Base-by-base conservation (phyloP, 2,113 vertebrate species). In the Pluvianellus socialis region DNA sequence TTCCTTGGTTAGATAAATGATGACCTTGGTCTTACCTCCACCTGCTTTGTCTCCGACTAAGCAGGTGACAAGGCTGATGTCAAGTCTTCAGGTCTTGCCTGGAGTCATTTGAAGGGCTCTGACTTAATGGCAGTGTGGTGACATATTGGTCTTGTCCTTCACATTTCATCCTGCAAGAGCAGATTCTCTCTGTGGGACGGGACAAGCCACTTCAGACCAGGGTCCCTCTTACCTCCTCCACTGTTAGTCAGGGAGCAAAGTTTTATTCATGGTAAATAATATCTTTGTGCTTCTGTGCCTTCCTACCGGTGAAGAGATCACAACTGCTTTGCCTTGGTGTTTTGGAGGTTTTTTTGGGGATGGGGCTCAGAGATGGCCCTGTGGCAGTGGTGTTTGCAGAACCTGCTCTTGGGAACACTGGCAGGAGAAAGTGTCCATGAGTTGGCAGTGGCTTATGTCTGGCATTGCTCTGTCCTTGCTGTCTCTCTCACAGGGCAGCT, bases 11-110 rank as follows among this genome's bases (percentile, higher is more conserved):
- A 94, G 83, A 96, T 79, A 76, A 85, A 95, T 87, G 4, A 47
- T 73, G 92, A 91, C 91, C 95, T 90, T 97, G 88, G 66, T 75
- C 30, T 82, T 93, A 85, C 86, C 73, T 96, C 73, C 66, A 85
- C 76, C 44, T 84, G 88, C 52, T 91, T 85, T 72, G 47, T 21
- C 86, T 94, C 7, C 3, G 76, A 83, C 65, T 77, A 80, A 40
- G 68, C 44, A 77, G 76, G 82, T 86, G 89, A 77, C 45, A 63
- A 66, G 72, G 70, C 30, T 90, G 86, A 58, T 94, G 86, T 87
- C 83, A 82, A 58, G 40, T 49, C 72, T 53, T 77, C 53, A 26
- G 62, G 50, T 45, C 91, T 65, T 82, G 35, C 74, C 81, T 73
- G 49, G 50, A 91, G 66, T 65, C 55, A 93, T 53, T 79, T 85